These are phyloP conservation scores for Sicus ferrugineus DNA, from an alignment of 2,888 invertebrate species.

Conservation along the genomic window DNA sequence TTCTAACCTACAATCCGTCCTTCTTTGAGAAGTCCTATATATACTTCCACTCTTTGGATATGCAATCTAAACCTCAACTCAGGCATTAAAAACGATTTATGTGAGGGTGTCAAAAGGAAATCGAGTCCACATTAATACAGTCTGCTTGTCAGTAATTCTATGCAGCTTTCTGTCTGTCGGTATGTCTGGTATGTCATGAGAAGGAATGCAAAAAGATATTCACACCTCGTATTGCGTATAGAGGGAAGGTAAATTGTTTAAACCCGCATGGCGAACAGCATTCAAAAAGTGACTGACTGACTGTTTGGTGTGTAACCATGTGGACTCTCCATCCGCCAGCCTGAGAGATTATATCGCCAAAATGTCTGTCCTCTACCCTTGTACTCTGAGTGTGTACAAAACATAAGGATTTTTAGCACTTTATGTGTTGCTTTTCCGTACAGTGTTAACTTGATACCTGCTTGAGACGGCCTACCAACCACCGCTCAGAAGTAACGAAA, in stretches of 20 bases:
- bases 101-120: slow-evolving; percentile 38
- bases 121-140: slow-evolving; percentile 33
- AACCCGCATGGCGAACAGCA: not conserved
- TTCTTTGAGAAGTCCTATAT: too few relatives aligned
- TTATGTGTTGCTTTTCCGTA: not conserved
- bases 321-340: too few relatives aligned
- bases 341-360: not conserved
- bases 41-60: too few relatives aligned
- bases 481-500: not conserved
- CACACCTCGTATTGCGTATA: not conserved
- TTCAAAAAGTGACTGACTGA: not conserved
- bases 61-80: too few relatives aligned
- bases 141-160: not conserved
- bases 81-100: slow-evolving; percentile 6
- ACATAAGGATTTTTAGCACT: not conserved
- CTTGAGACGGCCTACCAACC: not conserved
- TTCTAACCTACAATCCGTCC: too few relatives aligned
- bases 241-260: not conserved
- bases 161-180: not conserved
- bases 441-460: not conserved
- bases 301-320: not conserved
- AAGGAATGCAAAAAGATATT: not conserved
- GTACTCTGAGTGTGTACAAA: not conserved
- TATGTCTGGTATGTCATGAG: not conserved
- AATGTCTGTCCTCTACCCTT: not conserved